Base-by-base conservation (phyloP, 2,888 invertebrate species). In the Colletes collaris region DNA sequence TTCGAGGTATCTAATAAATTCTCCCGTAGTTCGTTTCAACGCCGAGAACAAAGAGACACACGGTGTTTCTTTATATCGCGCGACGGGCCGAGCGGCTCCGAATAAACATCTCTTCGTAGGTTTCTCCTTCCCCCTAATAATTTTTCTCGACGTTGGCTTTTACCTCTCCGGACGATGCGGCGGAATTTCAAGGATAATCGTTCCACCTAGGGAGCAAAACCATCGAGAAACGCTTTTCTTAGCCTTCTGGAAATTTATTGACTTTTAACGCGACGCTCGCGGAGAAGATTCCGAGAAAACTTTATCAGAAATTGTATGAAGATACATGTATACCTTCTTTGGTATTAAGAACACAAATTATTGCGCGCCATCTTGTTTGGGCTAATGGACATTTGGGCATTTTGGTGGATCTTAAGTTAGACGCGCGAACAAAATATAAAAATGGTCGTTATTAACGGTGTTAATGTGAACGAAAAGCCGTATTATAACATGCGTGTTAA, bases 111-210 rank as follows among this genome's bases (percentile, higher is more conserved):
- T 10, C 10, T 8, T 46, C 44, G 44, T 8, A 8, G 44, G 44
- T 8, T 46, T 46, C 13, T 68, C 44, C 27, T 49, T 1, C 10
- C 10, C 55, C 16, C 65, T 19, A 3, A 53, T 19, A 19, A 52
- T 65, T 63, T n/a, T 44, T 55, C 40, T 73, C 60, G 40, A 0
- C 5, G 8, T 11, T 35, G 58, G 44, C 44, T 46, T 46, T 49
- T 40, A 8, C n/a, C 27, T 37, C 50, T 56, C 0, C 19, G 4
- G 19, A 46, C 44, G 10, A 46, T 8, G 46, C 44, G 37, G 3
- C 35, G 69, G 72, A 56, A 64, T 81, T 74, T 70, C 70, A 79
- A 79, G 70, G 67, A 79, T 80, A 79, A 66, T 63, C 58, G 55
- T 49, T 10, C 19, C 49, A 44, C 16, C 49, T 40, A 16, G 16